Percentiles rank a stretch among this genome's conserved stretches.
These are phyloP conservation scores for Smithornis capensis DNA, from an alignment of 2,113 vertebrate genomes.

Conservation along the genomic window DNA sequence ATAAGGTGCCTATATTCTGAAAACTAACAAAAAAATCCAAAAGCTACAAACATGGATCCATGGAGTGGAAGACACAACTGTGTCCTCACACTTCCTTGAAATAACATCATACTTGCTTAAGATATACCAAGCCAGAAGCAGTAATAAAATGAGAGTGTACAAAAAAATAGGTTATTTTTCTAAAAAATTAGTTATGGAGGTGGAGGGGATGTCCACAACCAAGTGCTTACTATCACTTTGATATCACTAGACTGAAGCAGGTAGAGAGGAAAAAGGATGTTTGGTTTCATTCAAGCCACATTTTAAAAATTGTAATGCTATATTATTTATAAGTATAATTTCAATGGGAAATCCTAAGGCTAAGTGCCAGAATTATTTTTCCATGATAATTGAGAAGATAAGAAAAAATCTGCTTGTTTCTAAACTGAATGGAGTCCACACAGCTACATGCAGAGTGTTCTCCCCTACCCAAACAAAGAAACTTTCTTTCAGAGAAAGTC, in stretches of 20 bases:
- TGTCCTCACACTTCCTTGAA: background rate
- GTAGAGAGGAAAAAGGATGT: background rate
- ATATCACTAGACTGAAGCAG: background rate
- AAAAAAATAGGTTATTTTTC: background rate
- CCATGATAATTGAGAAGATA: background rate
- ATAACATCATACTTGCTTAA: background rate
- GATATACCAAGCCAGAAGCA: background rate
- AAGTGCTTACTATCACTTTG: background rate
- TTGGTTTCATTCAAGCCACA: background rate
- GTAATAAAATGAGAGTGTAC: background rate
- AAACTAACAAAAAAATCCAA: background rate
- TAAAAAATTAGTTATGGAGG: background rate
- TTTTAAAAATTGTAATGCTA: background rate
- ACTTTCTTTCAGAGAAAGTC: background rate
- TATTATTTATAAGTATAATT: background rate
- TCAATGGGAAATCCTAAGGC: background rate
- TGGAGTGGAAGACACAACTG: background rate
- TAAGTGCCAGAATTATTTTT: background rate
- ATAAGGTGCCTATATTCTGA: background rate
- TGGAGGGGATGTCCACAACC: background rate
- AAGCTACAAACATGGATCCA: background rate
- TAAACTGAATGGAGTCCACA: background rate
- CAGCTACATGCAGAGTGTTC: rapidly evolving
- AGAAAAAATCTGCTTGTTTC: background rate
- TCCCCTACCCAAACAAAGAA: background rate